phyloP scores from a whole-genome alignment of 2,888 invertebrate genomes.

The Nebria brevicollis region DNA sequence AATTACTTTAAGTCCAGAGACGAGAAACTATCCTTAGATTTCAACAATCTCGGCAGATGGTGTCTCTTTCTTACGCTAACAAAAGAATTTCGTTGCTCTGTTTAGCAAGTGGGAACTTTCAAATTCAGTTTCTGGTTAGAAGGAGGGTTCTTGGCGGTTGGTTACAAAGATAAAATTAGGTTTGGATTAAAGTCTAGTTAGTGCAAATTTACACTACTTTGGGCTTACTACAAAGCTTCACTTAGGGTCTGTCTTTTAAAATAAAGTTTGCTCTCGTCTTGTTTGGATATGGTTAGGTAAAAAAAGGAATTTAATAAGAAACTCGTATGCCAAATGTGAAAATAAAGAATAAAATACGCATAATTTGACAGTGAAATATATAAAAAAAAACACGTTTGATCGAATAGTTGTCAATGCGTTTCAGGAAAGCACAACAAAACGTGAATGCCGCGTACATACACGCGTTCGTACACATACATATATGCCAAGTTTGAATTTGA shows the following conservation, averaged over 20 bases:
- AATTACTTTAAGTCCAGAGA: conserved; percentile 26
- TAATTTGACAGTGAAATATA: not conserved
- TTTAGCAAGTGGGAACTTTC: not conserved
- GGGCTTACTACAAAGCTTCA: not conserved
- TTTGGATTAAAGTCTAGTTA: not conserved
- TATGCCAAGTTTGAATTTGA: not conserved
- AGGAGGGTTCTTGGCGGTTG: not conserved
- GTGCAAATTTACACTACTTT: not conserved
- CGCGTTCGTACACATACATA: not conserved
- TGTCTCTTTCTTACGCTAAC: not conserved
- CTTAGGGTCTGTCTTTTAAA: no score
- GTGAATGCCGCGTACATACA: not conserved
- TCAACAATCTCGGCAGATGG: not conserved
- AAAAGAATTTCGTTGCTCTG: not conserved
- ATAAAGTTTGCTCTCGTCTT: no score
- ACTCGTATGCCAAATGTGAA: not conserved
- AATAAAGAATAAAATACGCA: not conserved
- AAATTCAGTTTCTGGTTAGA: not conserved
- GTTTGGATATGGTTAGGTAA: no score
- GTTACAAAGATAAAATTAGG: not conserved
- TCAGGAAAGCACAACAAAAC: not conserved
- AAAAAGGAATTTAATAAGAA: no score
- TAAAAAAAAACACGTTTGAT: not conserved
- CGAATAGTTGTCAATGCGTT: not conserved
- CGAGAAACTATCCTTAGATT: conserved; percentile 20